Percentiles rank a stretch among this genome's conserved stretches.
These are phyloP conservation scores for Chaetogeoica ovagalla DNA, from an alignment of 2,888 invertebrate genomes.

Conservation along the genomic window DNA sequence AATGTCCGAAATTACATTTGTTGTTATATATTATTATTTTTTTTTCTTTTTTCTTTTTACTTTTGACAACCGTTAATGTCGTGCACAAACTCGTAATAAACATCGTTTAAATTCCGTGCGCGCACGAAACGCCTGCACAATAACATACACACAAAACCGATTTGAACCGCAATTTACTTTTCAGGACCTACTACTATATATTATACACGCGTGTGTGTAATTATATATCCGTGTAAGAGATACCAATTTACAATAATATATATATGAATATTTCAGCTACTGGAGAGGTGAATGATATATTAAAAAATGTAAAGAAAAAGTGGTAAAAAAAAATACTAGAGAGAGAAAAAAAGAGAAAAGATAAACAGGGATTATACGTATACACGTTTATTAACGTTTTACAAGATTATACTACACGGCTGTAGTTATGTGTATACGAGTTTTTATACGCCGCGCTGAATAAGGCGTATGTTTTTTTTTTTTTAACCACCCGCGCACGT, in stretches of 20 bases:
- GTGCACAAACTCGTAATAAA: conserved; percentile 26
- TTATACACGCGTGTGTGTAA: background rate
- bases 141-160: background rate
- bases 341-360: background rate
- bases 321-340: no score
- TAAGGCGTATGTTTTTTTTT: no score
- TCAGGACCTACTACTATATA: background rate
- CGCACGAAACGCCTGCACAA: conserved; percentile 14
- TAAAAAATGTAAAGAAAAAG: no score
- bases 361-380: background rate
- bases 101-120: conserved; percentile 27
- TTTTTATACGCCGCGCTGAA: background rate
- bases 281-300: background rate
- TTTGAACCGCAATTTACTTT: conserved; percentile 33
- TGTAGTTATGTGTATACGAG: background rate
- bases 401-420: background rate
- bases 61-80: conserved; percentile 42
- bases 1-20: conserved; percentile 39
- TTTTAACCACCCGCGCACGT: no score
- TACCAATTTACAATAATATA: no score
- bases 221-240: background rate
- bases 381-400: background rate
- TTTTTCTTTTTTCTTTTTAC: background rate
- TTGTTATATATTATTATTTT: conserved; percentile 28
- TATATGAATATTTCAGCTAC: background rate